A percentile compares a stretch with the other conserved stretches of the same genome.
Evolutionary conservation across 2,113 vertebrate species (phyloP).

Genomic region (Sapajus apella): DNA sequence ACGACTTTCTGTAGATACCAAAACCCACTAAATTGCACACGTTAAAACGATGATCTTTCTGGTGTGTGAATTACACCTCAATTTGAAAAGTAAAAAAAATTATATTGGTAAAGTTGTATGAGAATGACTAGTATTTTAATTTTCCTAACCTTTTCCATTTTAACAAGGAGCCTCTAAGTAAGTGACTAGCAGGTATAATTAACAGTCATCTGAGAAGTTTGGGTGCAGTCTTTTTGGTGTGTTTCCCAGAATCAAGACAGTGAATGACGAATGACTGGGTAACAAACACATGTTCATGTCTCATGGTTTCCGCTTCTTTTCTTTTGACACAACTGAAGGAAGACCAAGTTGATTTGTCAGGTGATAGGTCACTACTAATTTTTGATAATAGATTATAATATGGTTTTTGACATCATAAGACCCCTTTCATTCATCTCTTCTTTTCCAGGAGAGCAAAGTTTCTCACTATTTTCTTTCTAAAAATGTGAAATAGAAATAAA

Average conservation of each 20-base stretch:
- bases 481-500: neutral
- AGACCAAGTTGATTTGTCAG: neutral
- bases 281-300: neutral
- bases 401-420: neutral
- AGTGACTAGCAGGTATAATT: slow-evolving; percentile 26
- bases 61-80: neutral
- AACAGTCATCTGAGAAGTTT: neutral
- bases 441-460: neutral
- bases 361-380: neutral
- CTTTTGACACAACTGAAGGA: slow-evolving; percentile 40
- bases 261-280: neutral
- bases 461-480: slow-evolving; percentile 28
- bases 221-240: neutral
- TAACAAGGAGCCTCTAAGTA: neutral
- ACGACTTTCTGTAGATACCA: neutral
- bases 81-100: neutral
- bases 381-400: slow-evolving; percentile 1
- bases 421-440: neutral
- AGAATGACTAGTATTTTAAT: neutral
- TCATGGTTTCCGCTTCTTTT: neutral
- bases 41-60: neutral
- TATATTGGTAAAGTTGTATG: neutral
- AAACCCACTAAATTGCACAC: neutral
- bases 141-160: neutral
- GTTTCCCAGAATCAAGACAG: slow-evolving; percentile 30